Conservation (phyloP, 2,113 vertebrate genomes). For the mouse (Mus musculus) region DNA sequence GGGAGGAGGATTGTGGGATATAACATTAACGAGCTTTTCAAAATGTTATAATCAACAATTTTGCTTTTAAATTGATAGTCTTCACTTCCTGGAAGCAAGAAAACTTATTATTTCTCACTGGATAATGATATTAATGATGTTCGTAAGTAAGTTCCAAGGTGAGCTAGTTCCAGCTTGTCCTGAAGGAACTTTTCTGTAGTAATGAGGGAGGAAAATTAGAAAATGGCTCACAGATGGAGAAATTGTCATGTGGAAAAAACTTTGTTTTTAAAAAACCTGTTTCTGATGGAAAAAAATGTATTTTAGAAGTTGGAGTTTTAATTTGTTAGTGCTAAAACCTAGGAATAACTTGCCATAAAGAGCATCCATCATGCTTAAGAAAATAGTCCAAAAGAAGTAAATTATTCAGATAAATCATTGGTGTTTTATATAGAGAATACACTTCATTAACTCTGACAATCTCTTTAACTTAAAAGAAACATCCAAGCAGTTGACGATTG, state of each 20-base stretch:
- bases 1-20: not conserved
- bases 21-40: conserved; percentile 5
- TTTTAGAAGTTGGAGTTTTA: conserved; percentile 33
- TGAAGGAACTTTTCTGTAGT: not conserved
- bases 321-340: conserved; percentile 54
- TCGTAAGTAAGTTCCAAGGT: conserved; percentile 1
- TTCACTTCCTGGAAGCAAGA: conserved; percentile 33
- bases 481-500: not conserved
- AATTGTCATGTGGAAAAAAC: conserved; percentile 53
- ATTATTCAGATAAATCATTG: conserved; percentile 19
- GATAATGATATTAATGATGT: conserved; percentile 4
- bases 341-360: conserved; percentile 24
- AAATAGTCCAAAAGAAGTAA: conserved; percentile 67
- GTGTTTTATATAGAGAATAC: not conserved
- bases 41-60: not conserved
- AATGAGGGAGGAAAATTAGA: not conserved
- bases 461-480: conserved; percentile 38
- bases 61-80: conserved; percentile 26
- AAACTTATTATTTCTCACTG: not conserved
- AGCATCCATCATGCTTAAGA: conserved; percentile 47
- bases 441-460: not conserved
- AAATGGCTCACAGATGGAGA: conserved; percentile 30
- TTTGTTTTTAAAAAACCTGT: not conserved
- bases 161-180: not conserved
- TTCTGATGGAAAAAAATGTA: conserved; percentile 73